Evolutionary conservation across 1,140 invertebrate species (phyloP).

Genomic region (Drosophila saltans): DNA sequence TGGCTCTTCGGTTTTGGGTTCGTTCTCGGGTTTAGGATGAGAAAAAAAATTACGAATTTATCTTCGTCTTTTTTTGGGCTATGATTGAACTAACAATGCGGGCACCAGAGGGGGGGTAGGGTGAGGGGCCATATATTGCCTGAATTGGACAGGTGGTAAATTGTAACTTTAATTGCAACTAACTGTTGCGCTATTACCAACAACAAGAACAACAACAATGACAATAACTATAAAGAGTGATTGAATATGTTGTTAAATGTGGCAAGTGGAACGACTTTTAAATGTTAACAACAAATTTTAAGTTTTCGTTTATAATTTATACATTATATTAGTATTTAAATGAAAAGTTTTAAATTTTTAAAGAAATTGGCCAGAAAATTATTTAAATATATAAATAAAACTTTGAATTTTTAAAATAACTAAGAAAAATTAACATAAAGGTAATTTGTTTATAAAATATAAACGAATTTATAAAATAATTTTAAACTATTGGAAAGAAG

Average conservation of each 20-base stretch:
- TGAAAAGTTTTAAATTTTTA: too few species aligned
- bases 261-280: slow-evolving; percentile 33
- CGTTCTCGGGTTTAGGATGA: slow-evolving; percentile 35
- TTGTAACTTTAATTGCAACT: slow-evolving; percentile 76
- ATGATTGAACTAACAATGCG: slow-evolving; percentile 19
- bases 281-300: slow-evolving; percentile 32
- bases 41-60: slow-evolving; percentile 22
- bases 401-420: too few species aligned
- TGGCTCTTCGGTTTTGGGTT: slow-evolving; percentile 32
- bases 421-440: too few species aligned
- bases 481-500: too few species aligned
- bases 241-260: slow-evolving; percentile 34
- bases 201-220: slow-evolving; percentile 15
- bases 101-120: slow-evolving; percentile 12
- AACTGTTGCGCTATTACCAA: slow-evolving; percentile 62
- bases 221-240: slow-evolving; percentile 28
- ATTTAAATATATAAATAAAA: too few species aligned
- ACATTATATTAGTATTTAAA: background rate
- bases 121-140: background rate
- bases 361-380: too few species aligned
- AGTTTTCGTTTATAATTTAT: too few species aligned
- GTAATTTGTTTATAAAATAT: too few species aligned
- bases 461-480: too few species aligned
- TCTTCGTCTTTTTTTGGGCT: slow-evolving; percentile 19
- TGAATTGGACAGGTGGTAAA: slow-evolving; percentile 63